A percentile compares a stretch with the other conserved stretches of the same genome.
Evolutionary conservation across 2,888 invertebrate genomes (phyloP).

Genomic region (Nephrotoma flavescens): DNA sequence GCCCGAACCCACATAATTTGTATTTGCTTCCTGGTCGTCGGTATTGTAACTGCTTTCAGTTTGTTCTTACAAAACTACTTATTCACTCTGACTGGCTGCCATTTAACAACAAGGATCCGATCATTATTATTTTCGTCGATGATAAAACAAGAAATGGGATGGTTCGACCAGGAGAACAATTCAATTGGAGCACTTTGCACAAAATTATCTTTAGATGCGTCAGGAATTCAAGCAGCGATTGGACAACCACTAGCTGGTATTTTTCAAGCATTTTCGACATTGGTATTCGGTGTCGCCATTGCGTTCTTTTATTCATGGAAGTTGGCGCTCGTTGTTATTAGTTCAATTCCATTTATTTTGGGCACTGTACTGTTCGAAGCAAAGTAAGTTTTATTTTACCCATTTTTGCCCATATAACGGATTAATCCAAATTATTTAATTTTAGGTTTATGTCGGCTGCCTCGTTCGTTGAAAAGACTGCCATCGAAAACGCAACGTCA

Average conservation of each 20-base stretch:
- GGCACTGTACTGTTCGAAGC: constrained; percentile 52
- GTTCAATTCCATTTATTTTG: constrained; percentile 54
- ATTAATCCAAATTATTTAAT: background rate
- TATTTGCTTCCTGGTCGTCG: constrained; percentile 47
- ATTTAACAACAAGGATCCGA: constrained; percentile 48
- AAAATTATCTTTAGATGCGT: constrained; percentile 54
- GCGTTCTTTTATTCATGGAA: constrained; percentile 55
- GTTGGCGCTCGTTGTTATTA: constrained; percentile 50
- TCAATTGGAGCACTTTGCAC: constrained; percentile 56
- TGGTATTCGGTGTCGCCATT: constrained; percentile 44
- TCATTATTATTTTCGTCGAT: constrained; percentile 43
- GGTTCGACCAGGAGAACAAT: constrained; percentile 54
- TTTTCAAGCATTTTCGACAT: constrained; percentile 50
- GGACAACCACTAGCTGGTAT: constrained; percentile 54
- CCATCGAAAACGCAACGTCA: constrained; percentile 50
- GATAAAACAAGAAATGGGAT: constrained; percentile 57
- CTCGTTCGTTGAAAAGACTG: constrained; percentile 42
- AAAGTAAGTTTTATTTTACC: constrained; percentile 19
- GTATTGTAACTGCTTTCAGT: constrained; percentile 45
- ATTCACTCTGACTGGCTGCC: constrained; percentile 63
- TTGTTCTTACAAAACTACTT: constrained; percentile 58
- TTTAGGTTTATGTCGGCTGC: constrained; percentile 42
- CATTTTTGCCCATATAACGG: background rate
- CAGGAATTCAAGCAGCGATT: constrained; percentile 59
- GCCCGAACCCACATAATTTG: constrained; percentile 43